phyloP scores from a whole-genome alignment of 2,113 vertebrate species.

The Elaphurus davidianus region DNA sequence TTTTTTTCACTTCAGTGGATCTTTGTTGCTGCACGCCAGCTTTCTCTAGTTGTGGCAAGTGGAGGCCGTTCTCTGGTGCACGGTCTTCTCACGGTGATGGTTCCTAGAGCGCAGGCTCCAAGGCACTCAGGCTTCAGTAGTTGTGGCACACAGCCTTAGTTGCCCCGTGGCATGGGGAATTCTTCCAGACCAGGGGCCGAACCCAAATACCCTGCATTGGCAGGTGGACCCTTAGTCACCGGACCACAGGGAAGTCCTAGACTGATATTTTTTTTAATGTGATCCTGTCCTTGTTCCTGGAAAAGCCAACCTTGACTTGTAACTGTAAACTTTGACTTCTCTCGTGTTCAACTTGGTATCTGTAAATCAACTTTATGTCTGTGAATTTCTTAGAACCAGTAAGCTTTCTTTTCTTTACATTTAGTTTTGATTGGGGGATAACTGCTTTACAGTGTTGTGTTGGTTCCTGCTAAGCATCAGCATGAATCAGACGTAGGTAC shows the following conservation, averaged over 20 bases:
- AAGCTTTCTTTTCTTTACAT: not conserved
- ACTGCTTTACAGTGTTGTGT: not conserved
- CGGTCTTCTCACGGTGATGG: not conserved
- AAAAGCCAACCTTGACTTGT: not conserved
- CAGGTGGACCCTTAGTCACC: not conserved
- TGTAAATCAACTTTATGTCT: not conserved
- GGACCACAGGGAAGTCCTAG: not conserved
- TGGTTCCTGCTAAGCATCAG: not conserved
- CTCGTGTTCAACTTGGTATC: not conserved
- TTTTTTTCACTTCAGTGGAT: not conserved
- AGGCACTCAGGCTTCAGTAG: accelerated
- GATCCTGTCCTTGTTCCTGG: not conserved
- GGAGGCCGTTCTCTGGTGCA: not conserved
- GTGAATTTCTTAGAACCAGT: not conserved
- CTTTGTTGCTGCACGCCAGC: accelerated
- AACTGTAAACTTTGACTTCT: not conserved
- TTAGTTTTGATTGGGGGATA: not conserved
- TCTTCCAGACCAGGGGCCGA: not conserved
- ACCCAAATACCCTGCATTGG: accelerated
- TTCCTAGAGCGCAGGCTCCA: not conserved
- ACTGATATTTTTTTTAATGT: not conserved
- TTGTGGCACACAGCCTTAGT: not conserved
- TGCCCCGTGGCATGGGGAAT: not conserved
- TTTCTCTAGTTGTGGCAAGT: not conserved
- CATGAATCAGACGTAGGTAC: not conserved